A percentile compares a stretch with the other conserved stretches of the same genome.
Evolutionary conservation across 2,888 invertebrate genomes (phyloP).

Genomic region (Stenichneumon culpator): DNA sequence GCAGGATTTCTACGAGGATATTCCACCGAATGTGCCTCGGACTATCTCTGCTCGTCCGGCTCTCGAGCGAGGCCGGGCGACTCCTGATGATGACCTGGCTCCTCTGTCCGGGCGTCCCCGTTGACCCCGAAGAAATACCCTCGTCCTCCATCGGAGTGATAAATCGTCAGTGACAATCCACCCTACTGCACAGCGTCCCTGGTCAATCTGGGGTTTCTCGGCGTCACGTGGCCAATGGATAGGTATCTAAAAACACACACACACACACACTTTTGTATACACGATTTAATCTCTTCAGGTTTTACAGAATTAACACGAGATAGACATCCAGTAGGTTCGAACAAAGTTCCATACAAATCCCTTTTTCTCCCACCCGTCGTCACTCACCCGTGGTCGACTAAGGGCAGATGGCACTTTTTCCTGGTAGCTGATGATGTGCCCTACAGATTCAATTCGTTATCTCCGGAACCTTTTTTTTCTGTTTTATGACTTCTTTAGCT

Average conservation of each 20-base stretch:
- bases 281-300: conserved; percentile 30
- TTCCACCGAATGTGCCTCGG: conserved; percentile 18
- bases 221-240: conserved; percentile 52
- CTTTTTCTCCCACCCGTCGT: not conserved
- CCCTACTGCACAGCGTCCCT: conserved; percentile 50
- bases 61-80: conserved; percentile 20
- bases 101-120: conserved; percentile 12
- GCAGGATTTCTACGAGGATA: conserved; percentile 49
- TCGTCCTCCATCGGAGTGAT: conserved; percentile 72
- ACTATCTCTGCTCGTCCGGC: conserved; percentile 11
- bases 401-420: conserved; percentile 4
- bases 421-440: too few species aligned
- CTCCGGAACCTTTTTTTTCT: not conserved
- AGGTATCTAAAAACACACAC: conserved; percentile 48
- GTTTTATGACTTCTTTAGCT: too few species aligned
- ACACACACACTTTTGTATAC: conserved; percentile 46
- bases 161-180: conserved; percentile 79
- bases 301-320: conserved; percentile 31
- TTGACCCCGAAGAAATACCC: conserved; percentile 41
- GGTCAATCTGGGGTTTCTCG: conserved; percentile 55
- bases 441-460: too few species aligned
- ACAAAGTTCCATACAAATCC: not conserved
- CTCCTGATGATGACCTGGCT: conserved; percentile 56
- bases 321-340: conserved; percentile 22
- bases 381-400: not conserved